phyloP scores from a whole-genome alignment of 2,797 vertebrate species.

The Sebastes hubbsi region DNA sequence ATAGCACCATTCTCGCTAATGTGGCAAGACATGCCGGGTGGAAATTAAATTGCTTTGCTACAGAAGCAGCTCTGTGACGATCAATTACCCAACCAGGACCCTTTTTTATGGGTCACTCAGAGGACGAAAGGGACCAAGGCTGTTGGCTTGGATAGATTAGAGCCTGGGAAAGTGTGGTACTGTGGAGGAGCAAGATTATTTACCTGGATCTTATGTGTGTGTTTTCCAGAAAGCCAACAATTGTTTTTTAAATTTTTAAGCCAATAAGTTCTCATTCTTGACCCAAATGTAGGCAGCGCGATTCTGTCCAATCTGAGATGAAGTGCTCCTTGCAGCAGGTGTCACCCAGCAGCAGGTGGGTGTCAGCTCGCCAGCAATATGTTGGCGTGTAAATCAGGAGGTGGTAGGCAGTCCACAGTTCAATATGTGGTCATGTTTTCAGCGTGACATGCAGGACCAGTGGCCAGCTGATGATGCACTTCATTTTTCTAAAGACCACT shows the following conservation, averaged over 20 bases:
- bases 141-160: background rate
- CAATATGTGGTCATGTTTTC: conserved; percentile 57
- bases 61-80: conserved; percentile 65
- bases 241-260: background rate
- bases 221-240: background rate
- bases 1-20: conserved; percentile 57
- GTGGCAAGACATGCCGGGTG: conserved; percentile 51
- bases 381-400: background rate
- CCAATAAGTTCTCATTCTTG: background rate
- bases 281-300: background rate
- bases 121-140: conserved; percentile 36
- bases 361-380: background rate
- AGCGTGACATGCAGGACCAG: conserved; percentile 24
- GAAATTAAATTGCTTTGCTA: conserved; percentile 67
- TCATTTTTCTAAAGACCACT: conserved; percentile 41
- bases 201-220: background rate
- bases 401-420: conserved; percentile 11
- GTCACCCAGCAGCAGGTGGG: too few relatives aligned
- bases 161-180: conserved; percentile 30
- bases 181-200: background rate
- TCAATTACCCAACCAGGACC: conserved; percentile 53
- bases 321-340: background rate
- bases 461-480: conserved; percentile 58
- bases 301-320: background rate
- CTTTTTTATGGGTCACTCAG: conserved; percentile 54